Evolutionary conservation across 2,797 vertebrate species (phyloP).

Genomic region (Channa striata): DNA sequence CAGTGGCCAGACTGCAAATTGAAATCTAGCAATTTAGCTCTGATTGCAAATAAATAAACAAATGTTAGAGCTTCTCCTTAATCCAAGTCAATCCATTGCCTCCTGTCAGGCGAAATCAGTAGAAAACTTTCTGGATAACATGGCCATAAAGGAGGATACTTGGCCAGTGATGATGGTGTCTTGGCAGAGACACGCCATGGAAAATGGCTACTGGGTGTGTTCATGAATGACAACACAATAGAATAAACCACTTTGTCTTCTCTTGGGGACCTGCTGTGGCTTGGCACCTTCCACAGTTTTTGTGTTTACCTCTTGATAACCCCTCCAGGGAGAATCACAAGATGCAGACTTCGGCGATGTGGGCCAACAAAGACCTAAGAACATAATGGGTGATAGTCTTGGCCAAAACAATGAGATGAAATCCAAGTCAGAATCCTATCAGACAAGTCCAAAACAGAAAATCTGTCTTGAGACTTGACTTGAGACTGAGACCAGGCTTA

Average conservation of each 20-base stretch:
- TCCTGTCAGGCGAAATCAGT: not conserved
- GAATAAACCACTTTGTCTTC: constrained; percentile 23
- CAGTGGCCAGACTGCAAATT: not conserved
- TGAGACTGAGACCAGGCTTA: constrained; percentile 10
- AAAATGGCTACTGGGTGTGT: constrained; percentile 20
- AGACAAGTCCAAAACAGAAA: constrained; percentile 22
- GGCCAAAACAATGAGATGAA: constrained; percentile 14
- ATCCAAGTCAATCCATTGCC: not conserved
- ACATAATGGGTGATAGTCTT: not conserved
- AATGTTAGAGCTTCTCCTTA: not conserved
- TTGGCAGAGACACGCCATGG: constrained; percentile 22
- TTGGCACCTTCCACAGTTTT: constrained; percentile 31
- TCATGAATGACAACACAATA: constrained; percentile 25
- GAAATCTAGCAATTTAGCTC: no score
- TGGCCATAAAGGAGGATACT: constrained; percentile 1
- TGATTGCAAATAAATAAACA: constrained; percentile 2
- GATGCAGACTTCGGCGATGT: constrained; percentile 8
- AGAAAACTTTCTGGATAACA: constrained; percentile 6
- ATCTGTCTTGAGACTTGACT: constrained; percentile 34
- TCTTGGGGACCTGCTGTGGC: constrained; percentile 13
- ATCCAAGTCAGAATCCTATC: constrained; percentile 23
- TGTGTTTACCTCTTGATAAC: constrained; percentile 34
- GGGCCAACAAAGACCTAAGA: not conserved
- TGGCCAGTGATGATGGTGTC: constrained; percentile 2
- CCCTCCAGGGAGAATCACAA: constrained; percentile 25